These are phyloP conservation scores for Sardina pilchardus DNA, from an alignment of 2,113 vertebrate species.

Conservation along the genomic window DNA sequence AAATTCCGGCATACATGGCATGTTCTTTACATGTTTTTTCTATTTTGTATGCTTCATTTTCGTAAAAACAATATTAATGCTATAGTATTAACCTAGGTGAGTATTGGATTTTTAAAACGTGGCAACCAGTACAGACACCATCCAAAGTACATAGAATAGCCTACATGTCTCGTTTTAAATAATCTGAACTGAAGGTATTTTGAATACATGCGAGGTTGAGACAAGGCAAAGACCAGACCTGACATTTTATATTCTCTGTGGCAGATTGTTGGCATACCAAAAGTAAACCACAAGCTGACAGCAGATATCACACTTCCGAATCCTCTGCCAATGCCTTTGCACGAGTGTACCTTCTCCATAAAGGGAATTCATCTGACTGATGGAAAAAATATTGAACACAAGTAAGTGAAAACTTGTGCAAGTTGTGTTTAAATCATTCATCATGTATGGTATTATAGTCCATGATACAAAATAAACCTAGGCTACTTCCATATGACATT, in stretches of 20 bases:
- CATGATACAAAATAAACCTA: too few relatives aligned
- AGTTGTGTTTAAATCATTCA: too few relatives aligned
- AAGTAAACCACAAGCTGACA: slow-evolving; percentile 70
- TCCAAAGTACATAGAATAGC: too few relatives aligned
- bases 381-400: slow-evolving; percentile 56
- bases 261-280: slow-evolving; percentile 80
- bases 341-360: slow-evolving; percentile 74
- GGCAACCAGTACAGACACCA: too few relatives aligned
- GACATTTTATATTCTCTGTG: slow-evolving; percentile 4
- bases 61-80: too few relatives aligned
- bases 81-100: too few relatives aligned
- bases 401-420: slow-evolving; percentile 73
- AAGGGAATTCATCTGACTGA: slow-evolving; percentile 76
- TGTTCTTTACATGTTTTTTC: too few relatives aligned
- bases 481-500: too few relatives aligned
- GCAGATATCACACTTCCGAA: slow-evolving; percentile 78
- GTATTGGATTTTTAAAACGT: too few relatives aligned
- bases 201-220: background rate
- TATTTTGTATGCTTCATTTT: too few relatives aligned
- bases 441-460: too few relatives aligned
- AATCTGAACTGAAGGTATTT: background rate
- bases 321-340: slow-evolving; percentile 69
- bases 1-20: too few relatives aligned
- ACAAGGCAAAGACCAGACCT: background rate
- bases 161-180: background rate